These are phyloP conservation scores for Hemicordylus capensis DNA, from an alignment of 2,113 vertebrate species.

Conservation along the genomic window DNA sequence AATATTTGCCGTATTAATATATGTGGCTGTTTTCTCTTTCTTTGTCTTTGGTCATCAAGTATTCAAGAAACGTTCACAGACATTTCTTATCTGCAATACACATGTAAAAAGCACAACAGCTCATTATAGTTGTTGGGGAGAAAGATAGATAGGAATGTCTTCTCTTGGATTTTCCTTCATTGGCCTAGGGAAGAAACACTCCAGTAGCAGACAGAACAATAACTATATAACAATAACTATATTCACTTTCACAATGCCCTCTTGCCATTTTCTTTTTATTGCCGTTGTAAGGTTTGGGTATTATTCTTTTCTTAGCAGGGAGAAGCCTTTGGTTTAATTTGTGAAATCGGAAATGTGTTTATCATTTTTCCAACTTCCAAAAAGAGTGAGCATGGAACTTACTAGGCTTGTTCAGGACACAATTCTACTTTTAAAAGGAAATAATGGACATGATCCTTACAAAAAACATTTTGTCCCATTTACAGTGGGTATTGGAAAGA, in stretches of 20 bases:
- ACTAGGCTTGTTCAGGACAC: neutral
- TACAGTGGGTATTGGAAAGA: too few relatives aligned
- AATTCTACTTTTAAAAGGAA: neutral
- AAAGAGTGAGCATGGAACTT: neutral
- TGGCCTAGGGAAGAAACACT: neutral
- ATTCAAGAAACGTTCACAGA: neutral
- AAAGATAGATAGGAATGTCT: neutral
- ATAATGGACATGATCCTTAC: neutral
- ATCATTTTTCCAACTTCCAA: neutral
- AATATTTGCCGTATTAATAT: too few relatives aligned
- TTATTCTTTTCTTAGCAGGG: neutral
- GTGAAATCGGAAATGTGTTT: neutral
- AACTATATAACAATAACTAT: neutral
- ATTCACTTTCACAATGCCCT: neutral
- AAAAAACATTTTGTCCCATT: neutral
- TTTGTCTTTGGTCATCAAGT: neutral
- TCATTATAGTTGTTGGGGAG: neutral
- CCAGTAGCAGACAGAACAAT: neutral
- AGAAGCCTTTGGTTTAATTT: neutral
- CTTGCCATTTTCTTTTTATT: neutral
- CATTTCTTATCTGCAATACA: too few relatives aligned
- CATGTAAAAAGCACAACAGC: neutral
- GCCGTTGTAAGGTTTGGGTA: neutral
- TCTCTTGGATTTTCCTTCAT: neutral
- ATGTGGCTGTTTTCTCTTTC: too few relatives aligned